Base-by-base conservation (phyloP, 2,888 invertebrate species). In the Euclidia mi region DNA sequence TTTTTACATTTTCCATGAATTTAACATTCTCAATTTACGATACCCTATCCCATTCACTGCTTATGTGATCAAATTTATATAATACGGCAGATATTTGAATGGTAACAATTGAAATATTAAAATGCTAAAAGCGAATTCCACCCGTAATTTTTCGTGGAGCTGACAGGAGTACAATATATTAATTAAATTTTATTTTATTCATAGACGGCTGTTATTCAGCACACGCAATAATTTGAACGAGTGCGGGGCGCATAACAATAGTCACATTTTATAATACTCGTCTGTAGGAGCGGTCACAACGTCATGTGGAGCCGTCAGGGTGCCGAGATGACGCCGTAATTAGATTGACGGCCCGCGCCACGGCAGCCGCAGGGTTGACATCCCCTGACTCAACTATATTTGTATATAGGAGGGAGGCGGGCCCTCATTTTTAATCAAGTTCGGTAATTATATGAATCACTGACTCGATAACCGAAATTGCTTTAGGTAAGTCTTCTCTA, bases 271-370 rank as follows among this genome's bases (percentile, higher is more conserved):
- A 4, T 25, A 25, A 25, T 25, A 25, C 20, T 7, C 20, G 20
- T 3, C 6, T 25, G 6, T 25, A 7, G 20, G 6, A 28, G 31
- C 37, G 28, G 47, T 31, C 20, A 29, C 31, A 38, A 18, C 29
- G 38, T 18, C 31, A 38, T 38, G n/a, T n/a, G n/a, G n/a, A n/a
- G 18, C 10, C 31, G 9, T 37, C 52, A 18, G 12, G 46, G 48
- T 41, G 51, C 53, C 49, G 70, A 78, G 76, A 81, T 82, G 82
- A 74, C 64, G 63, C 65, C 58, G 74, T 84, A 85, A 86, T 86
- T 84, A 82, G 72, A 85, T 85, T 70, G 55, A 60, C 55, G 65
- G 65, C 59, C 56, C 56, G 40, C 53, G 20, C 40, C 40, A 25
- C 9, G 7, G 10, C 34, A 4, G 20, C 40, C 11, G 4, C 18